Base-by-base conservation (phyloP, 1,140 invertebrate species). In the Papilio machaon region DNA sequence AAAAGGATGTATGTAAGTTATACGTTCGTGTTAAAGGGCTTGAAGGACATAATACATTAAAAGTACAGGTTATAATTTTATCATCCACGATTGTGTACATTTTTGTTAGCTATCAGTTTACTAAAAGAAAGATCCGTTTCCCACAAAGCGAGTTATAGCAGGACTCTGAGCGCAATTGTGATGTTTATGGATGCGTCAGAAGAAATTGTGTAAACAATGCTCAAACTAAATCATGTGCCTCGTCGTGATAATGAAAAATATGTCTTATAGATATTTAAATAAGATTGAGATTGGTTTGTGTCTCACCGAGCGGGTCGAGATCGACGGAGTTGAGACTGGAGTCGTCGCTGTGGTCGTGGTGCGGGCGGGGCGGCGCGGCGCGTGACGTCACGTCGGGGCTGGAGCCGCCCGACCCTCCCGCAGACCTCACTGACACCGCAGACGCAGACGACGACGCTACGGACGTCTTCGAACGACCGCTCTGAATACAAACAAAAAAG, bases 241-340 rank as follows among this genome's bases (percentile, higher is more conserved):
- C 17, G 8, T 58, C 17, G 54, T 58, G 54, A 8, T 58, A 58
- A 58, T 58, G n/a, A n/a, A 58, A 58, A 58, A 58, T 58, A 19
- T 6, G 9, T 19, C 54, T 58, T 19, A n/a, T 7, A 1, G 0
- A 17, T n/a, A 64, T 30, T 2, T 2, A 11, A 78, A 73, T 47
- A 58, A 80, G 54, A 19, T 54, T 74, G 49, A 19, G 19, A 9
- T n/a, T 23, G n/a, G 15, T 73, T 58, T 46, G 47, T 79, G 46
- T 10, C 91, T 90, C 54, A 95, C 95, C 94, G 78, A 95, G 89
- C 0, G 95, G 95, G 85, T 96, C 95, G 38, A 96, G 87, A 81
- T 96, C 95, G 9, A 96, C 95, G 78, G 95, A 96, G 83, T 96
- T 96, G 35, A 96, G 85, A 79, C 95, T 96, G 75, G 95, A 96